Conservation (phyloP, 1,140 invertebrate species). For the Trialeurodes vaporariorum region DNA sequence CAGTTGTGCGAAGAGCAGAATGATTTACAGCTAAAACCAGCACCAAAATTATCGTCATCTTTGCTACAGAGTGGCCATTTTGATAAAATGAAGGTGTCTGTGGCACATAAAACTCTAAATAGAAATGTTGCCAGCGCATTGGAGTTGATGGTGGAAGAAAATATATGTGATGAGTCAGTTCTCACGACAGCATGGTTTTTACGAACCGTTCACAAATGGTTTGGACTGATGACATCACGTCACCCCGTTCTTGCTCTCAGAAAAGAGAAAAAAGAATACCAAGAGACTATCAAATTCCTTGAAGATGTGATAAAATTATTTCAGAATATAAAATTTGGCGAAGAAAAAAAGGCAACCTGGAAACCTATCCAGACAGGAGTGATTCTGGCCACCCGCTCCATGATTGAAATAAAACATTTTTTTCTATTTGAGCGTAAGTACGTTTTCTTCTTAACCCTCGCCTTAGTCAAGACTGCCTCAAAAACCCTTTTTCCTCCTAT, state of each 20-base stretch:
- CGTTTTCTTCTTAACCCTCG: slow-evolving; percentile 14
- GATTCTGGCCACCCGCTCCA: slow-evolving; percentile 13
- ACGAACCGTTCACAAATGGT: slow-evolving; percentile 11
- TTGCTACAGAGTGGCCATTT: background rate
- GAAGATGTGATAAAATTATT: slow-evolving; percentile 15
- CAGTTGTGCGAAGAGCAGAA: background rate
- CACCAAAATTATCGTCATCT: slow-evolving; percentile 1
- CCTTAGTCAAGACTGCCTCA: slow-evolving; percentile 21
- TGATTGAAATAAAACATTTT: too few species aligned
- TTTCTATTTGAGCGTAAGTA: slow-evolving; percentile 8
- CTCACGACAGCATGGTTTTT: slow-evolving; percentile 18
- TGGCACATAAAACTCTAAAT: background rate
- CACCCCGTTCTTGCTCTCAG: slow-evolving; percentile 13
- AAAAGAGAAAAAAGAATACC: slow-evolving; percentile 7
- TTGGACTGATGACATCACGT: slow-evolving; percentile 11
- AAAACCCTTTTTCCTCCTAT: slow-evolving; percentile 20
- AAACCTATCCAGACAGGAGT: slow-evolving; percentile 15
- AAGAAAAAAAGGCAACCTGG: slow-evolving; percentile 2
- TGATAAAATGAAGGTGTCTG: slow-evolving; percentile 4
- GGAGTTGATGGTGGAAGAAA: background rate
- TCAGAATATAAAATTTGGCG: slow-evolving; percentile 5
- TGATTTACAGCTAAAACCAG: slow-evolving; percentile 2
- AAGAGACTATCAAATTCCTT: slow-evolving; percentile 13
- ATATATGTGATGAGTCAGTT: background rate
- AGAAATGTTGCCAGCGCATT: background rate